These are phyloP conservation scores for Mormyrops attenuatus DNA, from an alignment of 2,797 vertebrate species.

Conservation along the genomic window DNA sequence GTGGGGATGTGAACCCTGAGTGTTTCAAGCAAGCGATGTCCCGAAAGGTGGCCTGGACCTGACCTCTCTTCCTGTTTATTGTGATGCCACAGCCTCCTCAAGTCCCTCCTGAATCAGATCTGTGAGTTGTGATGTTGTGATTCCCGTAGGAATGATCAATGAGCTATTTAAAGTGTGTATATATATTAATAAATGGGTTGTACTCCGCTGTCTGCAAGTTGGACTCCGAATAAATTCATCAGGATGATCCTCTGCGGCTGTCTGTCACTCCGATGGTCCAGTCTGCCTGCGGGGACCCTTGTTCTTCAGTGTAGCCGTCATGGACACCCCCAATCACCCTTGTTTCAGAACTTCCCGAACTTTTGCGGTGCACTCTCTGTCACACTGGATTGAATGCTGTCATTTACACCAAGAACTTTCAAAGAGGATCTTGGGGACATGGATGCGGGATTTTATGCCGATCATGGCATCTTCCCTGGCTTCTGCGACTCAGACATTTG, in stretches of 20 bases:
- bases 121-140: neutral
- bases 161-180: neutral
- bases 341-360: neutral
- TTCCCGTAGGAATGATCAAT: neutral
- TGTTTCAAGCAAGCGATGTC: constrained; percentile 74
- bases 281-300: neutral
- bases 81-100: neutral
- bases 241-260: neutral
- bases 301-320: constrained; percentile 22
- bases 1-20: constrained; percentile 50
- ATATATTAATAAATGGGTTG: neutral
- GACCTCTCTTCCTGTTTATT: constrained; percentile 33
- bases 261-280: neutral
- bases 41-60: constrained; percentile 72
- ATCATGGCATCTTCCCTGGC: neutral
- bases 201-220: neutral
- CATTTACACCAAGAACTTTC: constrained; percentile 41
- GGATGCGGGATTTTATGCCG: constrained; percentile 26
- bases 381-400: constrained; percentile 33
- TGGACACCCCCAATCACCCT: neutral
- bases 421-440: constrained; percentile 58
- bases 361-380: neutral
- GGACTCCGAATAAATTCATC: neutral
- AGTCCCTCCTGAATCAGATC: neutral
- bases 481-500: neutral